Conservation (phyloP, 2,888 invertebrate genomes). For the Epistrophe eligans region DNA sequence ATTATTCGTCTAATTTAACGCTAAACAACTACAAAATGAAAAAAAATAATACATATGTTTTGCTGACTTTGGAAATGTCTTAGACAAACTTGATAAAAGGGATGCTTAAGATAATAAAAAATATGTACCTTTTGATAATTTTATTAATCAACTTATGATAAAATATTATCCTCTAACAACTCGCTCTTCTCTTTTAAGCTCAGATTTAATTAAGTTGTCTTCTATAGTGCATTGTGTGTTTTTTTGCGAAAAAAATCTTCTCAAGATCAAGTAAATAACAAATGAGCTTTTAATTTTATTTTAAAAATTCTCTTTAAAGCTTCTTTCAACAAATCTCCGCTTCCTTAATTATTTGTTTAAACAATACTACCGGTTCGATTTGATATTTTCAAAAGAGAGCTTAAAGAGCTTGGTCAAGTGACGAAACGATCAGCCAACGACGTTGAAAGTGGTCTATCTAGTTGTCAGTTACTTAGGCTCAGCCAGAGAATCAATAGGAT, state of each 20-base stretch:
- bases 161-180: no score
- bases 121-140: no score
- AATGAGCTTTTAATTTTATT: not conserved
- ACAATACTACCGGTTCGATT: not conserved
- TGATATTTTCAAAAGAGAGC: not conserved
- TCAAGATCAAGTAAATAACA: conserved; percentile 2
- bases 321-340: not conserved
- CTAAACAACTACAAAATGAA: no score
- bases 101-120: no score
- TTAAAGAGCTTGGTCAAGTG: not conserved
- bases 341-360: not conserved
- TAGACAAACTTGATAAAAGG: no score
- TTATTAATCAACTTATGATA: no score
- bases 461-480: conserved; percentile 53
- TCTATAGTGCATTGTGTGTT: not conserved
- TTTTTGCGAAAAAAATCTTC: not conserved
- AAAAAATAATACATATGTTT: no score
- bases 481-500: conserved; percentile 41
- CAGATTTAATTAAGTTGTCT: not conserved
- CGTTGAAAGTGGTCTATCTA: conserved; percentile 11
- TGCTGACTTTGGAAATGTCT: no score
- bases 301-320: not conserved
- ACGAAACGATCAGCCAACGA: not conserved
- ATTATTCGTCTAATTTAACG: no score
- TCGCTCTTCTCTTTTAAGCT: no score